A percentile compares a stretch with the other conserved stretches of the same genome.
Evolutionary conservation across 2,797 vertebrate species (phyloP).

Genomic region (Alcedo atthis): DNA sequence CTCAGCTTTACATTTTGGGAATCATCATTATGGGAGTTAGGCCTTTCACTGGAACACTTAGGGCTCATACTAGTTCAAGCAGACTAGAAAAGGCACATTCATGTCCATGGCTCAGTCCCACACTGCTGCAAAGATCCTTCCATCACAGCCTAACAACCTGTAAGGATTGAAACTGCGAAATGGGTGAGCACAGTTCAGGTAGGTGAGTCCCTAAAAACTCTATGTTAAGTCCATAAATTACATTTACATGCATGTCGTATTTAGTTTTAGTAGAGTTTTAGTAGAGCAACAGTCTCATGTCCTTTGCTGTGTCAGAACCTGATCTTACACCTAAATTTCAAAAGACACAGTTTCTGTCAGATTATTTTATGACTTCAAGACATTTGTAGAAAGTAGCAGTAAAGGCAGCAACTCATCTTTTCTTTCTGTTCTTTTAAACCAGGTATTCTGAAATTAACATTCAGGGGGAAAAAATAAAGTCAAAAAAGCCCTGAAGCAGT

Average conservation of each 20-base stretch:
- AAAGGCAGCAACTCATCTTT: neutral
- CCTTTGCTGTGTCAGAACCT: neutral
- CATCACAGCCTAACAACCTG: neutral
- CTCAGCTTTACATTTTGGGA: neutral
- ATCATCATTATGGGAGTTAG: neutral
- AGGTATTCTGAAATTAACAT: neutral
- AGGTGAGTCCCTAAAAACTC: neutral
- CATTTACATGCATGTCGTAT: neutral
- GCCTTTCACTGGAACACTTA: neutral
- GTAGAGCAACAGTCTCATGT: neutral
- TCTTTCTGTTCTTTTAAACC: neutral
- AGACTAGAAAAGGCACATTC: neutral
- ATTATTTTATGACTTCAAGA: neutral
- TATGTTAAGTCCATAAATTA: neutral
- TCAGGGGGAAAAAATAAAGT: neutral
- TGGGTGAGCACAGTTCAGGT: rapidly evolving
- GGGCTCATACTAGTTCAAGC: neutral
- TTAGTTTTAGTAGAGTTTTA: neutral
- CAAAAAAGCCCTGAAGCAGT: neutral
- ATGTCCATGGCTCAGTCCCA: neutral
- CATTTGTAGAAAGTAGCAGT: neutral
- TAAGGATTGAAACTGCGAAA: rapidly evolving
- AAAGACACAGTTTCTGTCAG: neutral
- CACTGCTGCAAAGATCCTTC: neutral
- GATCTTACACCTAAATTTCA: neutral